Evolutionary conservation across 2,797 vertebrate genomes (phyloP).

Genomic region (Halcyon leucocephala): DNA sequence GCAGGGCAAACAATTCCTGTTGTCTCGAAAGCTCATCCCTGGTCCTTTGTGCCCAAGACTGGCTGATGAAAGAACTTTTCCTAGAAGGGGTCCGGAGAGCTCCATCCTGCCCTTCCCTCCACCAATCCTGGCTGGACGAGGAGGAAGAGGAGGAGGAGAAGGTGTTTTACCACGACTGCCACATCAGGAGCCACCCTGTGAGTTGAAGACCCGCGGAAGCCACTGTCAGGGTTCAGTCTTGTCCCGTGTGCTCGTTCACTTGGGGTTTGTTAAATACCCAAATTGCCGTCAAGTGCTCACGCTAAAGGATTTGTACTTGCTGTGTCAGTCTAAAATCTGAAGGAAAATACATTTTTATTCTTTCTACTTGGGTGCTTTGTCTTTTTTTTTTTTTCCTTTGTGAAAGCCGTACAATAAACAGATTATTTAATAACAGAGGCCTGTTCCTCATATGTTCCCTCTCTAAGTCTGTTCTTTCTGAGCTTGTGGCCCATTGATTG

Average conservation of each 20-base stretch:
- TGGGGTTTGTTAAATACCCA: slow-evolving; percentile 54
- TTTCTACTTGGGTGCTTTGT: slow-evolving; percentile 82
- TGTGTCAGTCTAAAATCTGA: slow-evolving; percentile 75
- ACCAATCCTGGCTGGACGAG: not conserved
- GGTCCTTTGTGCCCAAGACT: not conserved
- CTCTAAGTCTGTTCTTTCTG: not conserved
- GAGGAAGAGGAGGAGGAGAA: not conserved
- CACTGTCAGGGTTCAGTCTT: slow-evolving; percentile 13
- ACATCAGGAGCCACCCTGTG: slow-evolving; percentile 20
- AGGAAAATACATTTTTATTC: slow-evolving; percentile 83
- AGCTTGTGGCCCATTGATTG: not conserved
- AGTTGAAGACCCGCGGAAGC: slow-evolving; percentile 18
- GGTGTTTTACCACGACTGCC: not conserved
- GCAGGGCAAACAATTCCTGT: slow-evolving; percentile 40
- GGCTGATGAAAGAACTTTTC: slow-evolving; percentile 8
- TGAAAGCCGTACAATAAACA: slow-evolving; percentile 80
- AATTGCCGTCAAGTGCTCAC: slow-evolving; percentile 62
- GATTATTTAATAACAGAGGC: slow-evolving; percentile 75
- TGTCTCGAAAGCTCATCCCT: not conserved
- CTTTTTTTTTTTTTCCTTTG: slow-evolving; percentile 61
- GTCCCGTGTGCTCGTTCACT: not conserved
- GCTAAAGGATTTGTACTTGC: slow-evolving; percentile 78
- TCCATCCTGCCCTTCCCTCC: not conserved
- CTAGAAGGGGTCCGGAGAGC: not conserved
- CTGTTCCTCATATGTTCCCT: slow-evolving; percentile 12